phyloP scores from a whole-genome alignment of 2,113 vertebrate genomes.

The Dromiciops gliroides region DNA sequence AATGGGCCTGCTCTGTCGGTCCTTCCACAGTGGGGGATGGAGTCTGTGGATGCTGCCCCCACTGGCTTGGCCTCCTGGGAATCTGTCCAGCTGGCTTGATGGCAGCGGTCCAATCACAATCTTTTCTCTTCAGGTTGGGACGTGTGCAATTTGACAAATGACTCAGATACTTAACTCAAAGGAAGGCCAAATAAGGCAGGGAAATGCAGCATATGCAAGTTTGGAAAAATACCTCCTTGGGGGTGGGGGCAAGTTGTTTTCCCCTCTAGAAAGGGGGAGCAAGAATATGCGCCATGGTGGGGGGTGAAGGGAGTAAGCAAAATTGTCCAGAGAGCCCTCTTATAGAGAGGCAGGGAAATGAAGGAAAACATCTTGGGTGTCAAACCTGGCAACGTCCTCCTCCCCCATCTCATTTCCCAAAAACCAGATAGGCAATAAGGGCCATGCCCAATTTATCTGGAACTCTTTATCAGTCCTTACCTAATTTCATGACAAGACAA shows the following conservation, averaged over 20 bases:
- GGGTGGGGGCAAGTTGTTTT: background rate
- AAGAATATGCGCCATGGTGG: background rate
- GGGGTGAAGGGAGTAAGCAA: background rate
- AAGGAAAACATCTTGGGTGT: background rate
- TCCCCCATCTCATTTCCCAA: background rate
- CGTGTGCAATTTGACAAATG: background rate
- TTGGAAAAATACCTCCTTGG: background rate
- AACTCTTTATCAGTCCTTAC: background rate
- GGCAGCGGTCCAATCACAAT: background rate
- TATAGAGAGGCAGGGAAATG: background rate
- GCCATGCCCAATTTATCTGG: background rate
- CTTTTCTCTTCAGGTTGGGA: constrained; percentile 1
- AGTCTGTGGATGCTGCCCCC: background rate
- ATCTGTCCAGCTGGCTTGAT: background rate
- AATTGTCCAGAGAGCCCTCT: background rate
- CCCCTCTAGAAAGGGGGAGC: too few species aligned
- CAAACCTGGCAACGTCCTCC: background rate
- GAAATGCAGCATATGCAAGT: background rate
- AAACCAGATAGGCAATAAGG: background rate
- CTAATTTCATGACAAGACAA: background rate
- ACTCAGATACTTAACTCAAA: background rate
- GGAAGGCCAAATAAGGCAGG: background rate
- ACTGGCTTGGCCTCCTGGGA: background rate
- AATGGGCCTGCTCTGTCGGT: background rate
- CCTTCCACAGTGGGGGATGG: background rate